phyloP scores from a whole-genome alignment of 2,888 invertebrate genomes.

The Agrenia bidenticulata region DNA sequence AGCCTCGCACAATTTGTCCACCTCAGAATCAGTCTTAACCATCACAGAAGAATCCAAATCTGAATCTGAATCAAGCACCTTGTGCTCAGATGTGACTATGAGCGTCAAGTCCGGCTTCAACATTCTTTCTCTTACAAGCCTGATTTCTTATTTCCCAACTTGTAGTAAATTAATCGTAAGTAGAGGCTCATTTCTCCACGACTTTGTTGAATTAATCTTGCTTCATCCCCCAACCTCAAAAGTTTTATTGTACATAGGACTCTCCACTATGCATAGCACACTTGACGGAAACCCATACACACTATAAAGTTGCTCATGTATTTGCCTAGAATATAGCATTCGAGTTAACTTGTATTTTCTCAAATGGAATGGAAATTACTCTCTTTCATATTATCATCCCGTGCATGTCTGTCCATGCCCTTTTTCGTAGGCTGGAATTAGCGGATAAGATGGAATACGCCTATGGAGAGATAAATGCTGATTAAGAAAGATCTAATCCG shows the following conservation, averaged over 20 bases:
- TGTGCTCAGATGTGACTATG: neutral
- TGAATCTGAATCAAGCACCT: slow-evolving; percentile 12
- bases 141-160: slow-evolving; percentile 18
- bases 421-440: slow-evolving; percentile 24
- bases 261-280: no score
- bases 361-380: slow-evolving; percentile 29
- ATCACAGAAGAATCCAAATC: slow-evolving; percentile 24
- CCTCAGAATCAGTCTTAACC: slow-evolving; percentile 28
- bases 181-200: slow-evolving; percentile 15
- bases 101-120: neutral
- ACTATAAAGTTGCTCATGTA: no score
- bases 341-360: neutral
- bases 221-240: neutral
- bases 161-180: slow-evolving; percentile 18
- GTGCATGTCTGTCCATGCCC: slow-evolving; percentile 17
- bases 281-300: no score
- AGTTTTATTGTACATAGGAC: no score
- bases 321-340: no score
- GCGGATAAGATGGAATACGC: slow-evolving; percentile 10
- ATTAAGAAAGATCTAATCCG: slow-evolving; percentile 25
- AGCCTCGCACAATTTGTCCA: slow-evolving; percentile 48
- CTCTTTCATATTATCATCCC: slow-evolving; percentile 22
- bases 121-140: slow-evolving; percentile 1
- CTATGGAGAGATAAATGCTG: slow-evolving; percentile 14
- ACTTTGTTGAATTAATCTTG: slow-evolving; percentile 17